Evolutionary conservation across 1,140 invertebrate genomes (phyloP).

Genomic region (Trachymyrmex septentrionalis): DNA sequence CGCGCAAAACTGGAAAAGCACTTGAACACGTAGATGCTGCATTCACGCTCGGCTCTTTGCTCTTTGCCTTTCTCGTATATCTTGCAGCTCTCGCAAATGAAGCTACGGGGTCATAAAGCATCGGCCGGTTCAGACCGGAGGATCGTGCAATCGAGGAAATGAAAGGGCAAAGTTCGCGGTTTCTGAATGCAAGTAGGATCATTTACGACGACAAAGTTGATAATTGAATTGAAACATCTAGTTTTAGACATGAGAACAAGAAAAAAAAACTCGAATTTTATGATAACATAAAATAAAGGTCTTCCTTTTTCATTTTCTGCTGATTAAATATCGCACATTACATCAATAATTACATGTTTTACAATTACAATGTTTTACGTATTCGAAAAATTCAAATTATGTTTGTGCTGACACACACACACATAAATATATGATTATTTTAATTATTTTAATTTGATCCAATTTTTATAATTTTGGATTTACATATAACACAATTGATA

Average conservation of each 20-base stretch:
- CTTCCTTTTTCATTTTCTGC: neutral
- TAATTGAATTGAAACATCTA: conserved; percentile 50
- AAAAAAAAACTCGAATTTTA: neutral
- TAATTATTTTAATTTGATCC: neutral
- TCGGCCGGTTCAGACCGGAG: conserved; percentile 2
- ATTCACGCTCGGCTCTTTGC: neutral
- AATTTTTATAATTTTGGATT: neutral
- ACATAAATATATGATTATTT: neutral
- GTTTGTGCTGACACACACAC: neutral
- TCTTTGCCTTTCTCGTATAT: neutral
- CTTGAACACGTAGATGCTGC: conserved; percentile 41
- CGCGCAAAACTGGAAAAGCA: conserved; percentile 35
- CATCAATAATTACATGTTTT: too few relatives aligned
- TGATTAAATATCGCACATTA: neutral
- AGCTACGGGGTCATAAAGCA: conserved; percentile 39
- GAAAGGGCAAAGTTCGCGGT: conserved; percentile 66
- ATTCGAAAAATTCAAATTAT: neutral
- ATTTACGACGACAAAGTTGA: conserved; percentile 3
- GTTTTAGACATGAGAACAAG: neutral
- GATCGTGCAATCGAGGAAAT: conserved; percentile 32
- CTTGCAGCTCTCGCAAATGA: conserved; percentile 36
- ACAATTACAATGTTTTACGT: neutral
- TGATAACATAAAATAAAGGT: neutral
- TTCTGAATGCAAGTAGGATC: neutral
- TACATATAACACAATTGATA: neutral